phyloP scores from a whole-genome alignment of 2,888 invertebrate species.

The Tiliacea aurago region DNA sequence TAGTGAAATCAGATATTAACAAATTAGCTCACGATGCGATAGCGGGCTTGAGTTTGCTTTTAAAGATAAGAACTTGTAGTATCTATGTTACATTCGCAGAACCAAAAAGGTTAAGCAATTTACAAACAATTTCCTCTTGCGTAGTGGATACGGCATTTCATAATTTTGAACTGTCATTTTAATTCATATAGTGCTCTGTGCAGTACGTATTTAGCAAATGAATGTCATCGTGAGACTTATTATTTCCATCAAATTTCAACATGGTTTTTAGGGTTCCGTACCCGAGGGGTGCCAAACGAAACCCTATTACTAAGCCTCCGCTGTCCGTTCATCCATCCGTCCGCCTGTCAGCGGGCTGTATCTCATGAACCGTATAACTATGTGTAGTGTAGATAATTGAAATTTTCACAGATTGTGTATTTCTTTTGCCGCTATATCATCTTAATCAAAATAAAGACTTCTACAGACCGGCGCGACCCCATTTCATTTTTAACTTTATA shows the following conservation, averaged over 20 bases:
- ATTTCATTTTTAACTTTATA: too few species aligned
- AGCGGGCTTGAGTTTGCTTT: conserved; percentile 20
- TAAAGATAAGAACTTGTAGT: conserved; percentile 18
- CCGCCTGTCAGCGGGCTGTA: too few species aligned
- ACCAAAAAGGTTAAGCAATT: not conserved
- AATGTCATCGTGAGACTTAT: not conserved
- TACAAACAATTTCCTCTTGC: not conserved
- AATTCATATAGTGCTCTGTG: too few species aligned
- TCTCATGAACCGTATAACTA: too few species aligned
- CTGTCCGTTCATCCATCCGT: too few species aligned
- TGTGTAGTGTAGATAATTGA: too few species aligned
- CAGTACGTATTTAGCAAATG: not conserved
- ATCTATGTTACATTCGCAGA: not conserved
- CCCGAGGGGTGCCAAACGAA: too few species aligned
- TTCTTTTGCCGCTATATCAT: too few species aligned
- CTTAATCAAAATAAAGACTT: too few species aligned
- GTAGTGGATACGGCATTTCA: not conserved
- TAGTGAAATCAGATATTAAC: conserved; percentile 56
- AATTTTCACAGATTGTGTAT: too few species aligned
- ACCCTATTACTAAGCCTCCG: too few species aligned
- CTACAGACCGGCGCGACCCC: too few species aligned
- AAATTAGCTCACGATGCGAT: conserved; percentile 54
- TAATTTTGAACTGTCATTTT: not conserved
- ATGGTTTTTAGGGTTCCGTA: not conserved
- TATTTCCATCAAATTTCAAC: not conserved